Evolutionary conservation across 2,797 vertebrate genomes (phyloP).

Genomic region (Botia kubotai): DNA sequence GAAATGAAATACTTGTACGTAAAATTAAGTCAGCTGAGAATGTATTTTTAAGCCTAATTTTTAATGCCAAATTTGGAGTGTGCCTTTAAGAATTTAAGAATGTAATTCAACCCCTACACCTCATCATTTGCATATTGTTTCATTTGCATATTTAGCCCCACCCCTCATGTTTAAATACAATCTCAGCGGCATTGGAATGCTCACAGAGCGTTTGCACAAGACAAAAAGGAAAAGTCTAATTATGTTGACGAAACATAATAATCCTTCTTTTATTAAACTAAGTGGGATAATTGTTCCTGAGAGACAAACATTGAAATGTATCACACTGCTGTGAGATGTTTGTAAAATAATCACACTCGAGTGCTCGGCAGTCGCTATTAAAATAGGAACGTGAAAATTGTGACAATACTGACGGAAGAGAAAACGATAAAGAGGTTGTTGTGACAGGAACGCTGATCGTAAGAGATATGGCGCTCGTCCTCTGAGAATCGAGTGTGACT

Average conservation of each 20-base stretch:
- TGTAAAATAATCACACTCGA: slow-evolving; percentile 33
- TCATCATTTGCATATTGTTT: not conserved
- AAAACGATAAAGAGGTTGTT: slow-evolving; percentile 14
- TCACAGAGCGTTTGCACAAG: not conserved
- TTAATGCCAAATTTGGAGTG: not conserved
- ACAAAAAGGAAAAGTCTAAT: not conserved
- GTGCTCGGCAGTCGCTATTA: not conserved
- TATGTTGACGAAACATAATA: slow-evolving; percentile 26
- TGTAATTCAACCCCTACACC: not conserved
- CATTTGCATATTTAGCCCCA: not conserved
- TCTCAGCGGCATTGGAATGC: slow-evolving; percentile 11
- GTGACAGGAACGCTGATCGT: slow-evolving; percentile 20
- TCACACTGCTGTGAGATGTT: slow-evolving; percentile 26
- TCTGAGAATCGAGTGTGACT: slow-evolving; percentile 22
- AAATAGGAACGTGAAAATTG: not conserved
- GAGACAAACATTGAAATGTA: slow-evolving; percentile 22
- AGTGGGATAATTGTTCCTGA: slow-evolving; percentile 21
- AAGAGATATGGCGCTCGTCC: not conserved
- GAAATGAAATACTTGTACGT: not conserved
- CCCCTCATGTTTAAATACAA: not conserved
- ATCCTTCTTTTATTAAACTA: slow-evolving; percentile 21
- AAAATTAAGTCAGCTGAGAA: not conserved
- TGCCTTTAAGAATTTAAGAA: not conserved
- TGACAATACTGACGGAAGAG: not conserved
- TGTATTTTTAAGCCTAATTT: not conserved